phyloP scores from a whole-genome alignment of 2,113 vertebrate species.

The Aspiorhynchus laticeps region DNA sequence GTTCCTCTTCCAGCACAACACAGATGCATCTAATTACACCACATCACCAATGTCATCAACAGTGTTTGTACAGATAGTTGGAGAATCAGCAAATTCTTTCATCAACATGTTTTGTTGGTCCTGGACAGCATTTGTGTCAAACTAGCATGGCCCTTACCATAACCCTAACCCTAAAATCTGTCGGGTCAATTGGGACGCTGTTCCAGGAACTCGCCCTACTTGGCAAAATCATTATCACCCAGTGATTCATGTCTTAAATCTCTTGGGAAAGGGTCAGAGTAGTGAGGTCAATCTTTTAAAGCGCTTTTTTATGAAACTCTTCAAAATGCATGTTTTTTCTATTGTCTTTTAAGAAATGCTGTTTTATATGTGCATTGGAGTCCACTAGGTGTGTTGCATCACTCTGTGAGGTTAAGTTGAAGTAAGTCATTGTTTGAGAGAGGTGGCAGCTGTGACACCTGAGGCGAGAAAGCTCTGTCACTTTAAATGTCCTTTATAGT shows the following conservation, averaged over 20 bases:
- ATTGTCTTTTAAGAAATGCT: neutral
- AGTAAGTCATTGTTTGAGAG: constrained; percentile 5
- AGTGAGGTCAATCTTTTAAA: neutral
- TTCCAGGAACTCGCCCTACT: neutral
- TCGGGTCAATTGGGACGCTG: neutral
- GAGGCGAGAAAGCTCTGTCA: constrained; percentile 21
- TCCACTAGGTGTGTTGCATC: neutral
- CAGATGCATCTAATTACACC: neutral
- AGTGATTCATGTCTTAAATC: neutral
- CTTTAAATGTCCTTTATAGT: constrained; percentile 9
- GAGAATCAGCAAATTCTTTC: neutral
- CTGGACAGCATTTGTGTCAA: neutral
- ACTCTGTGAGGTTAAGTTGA: constrained; percentile 11
- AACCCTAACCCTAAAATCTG: constrained; percentile 4
- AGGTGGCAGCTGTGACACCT: constrained; percentile 33
- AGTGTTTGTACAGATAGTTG: neutral
- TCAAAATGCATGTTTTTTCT: neutral
- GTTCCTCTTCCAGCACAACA: neutral
- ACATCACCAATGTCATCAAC: constrained; percentile 22
- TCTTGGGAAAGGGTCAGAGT: neutral
- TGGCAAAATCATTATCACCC: neutral
- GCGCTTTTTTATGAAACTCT: neutral
- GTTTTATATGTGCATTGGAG: neutral
- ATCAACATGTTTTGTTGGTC: neutral
- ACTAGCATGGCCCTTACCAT: neutral